These are phyloP conservation scores for Pollimyrus isidori DNA, from an alignment of 2,113 vertebrate species.

Conservation along the genomic window DNA sequence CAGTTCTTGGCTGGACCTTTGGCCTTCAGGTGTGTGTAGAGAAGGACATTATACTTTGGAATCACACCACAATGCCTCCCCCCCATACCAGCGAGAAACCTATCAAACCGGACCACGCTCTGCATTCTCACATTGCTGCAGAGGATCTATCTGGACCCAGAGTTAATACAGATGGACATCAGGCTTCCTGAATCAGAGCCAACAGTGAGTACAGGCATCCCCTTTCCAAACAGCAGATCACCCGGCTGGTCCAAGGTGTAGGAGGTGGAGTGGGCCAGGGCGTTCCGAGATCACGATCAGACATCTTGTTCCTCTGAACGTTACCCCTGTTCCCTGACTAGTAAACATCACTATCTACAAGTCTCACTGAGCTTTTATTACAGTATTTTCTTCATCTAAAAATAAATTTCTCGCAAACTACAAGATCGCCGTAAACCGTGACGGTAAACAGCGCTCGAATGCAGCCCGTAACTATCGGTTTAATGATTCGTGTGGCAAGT, in stretches of 20 bases:
- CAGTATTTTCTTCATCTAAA: conserved; percentile 16
- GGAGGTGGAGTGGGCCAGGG: background rate
- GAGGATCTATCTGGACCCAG: background rate
- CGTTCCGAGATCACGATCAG: background rate
- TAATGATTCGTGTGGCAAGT: conserved; percentile 29
- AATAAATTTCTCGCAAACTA: conserved; percentile 14
- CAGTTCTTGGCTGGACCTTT: conserved; percentile 8
- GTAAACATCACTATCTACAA: conserved; percentile 1
- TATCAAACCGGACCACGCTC: background rate
- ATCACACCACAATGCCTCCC: background rate
- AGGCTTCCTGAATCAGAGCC: background rate
- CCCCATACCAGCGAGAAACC: background rate
- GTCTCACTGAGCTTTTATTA: conserved; percentile 9
- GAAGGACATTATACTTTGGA: conserved; percentile 5
- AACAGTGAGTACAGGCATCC: background rate
- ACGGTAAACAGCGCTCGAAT: conserved; percentile 26
- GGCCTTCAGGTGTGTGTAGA: background rate
- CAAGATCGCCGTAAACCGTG: conserved; percentile 15
- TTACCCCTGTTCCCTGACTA: conserved; percentile 3
- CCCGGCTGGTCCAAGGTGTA: background rate
- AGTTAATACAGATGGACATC: background rate
- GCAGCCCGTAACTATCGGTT: conserved; percentile 27
- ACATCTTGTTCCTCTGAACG: background rate
- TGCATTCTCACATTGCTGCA: background rate
- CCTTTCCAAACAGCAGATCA: background rate